Conservation (phyloP, 1,140 invertebrate genomes). For the Orchestia grillus region DNA sequence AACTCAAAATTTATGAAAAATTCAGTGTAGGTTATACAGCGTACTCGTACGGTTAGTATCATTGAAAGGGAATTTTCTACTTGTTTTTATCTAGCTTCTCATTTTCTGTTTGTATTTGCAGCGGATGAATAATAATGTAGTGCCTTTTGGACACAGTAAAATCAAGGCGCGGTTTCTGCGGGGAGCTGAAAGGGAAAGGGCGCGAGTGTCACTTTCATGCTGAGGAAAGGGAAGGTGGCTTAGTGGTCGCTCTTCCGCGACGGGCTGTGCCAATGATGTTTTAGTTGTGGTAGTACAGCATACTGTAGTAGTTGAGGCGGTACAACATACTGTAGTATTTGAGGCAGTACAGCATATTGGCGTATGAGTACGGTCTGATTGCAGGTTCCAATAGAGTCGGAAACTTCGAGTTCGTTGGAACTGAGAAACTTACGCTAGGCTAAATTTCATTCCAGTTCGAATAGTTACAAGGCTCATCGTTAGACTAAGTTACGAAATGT, state of each 20-base stretch:
- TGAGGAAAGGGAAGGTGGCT: constrained; percentile 25
- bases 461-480: background rate
- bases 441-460: background rate
- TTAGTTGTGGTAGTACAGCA: background rate
- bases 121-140: background rate
- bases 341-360: no score
- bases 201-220: background rate
- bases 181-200: background rate
- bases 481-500: background rate
- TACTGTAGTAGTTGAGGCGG: no score
- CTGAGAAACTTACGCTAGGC: background rate
- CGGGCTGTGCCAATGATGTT: background rate
- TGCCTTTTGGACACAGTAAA: no score
- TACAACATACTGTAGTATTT: no score
- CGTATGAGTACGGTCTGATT: background rate
- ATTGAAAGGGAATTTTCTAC: no score
- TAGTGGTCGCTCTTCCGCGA: background rate
- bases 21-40: background rate
- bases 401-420: background rate
- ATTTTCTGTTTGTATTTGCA: background rate
- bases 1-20: background rate
- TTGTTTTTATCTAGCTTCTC: background rate
- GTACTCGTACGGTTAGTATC: no score
- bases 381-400: background rate
- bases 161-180: no score